Evolutionary conservation across 2,113 vertebrate genomes (phyloP), one percentile per base, ranked within the genome.

Genomic region (Dascyllus trimaculatus): DNA sequence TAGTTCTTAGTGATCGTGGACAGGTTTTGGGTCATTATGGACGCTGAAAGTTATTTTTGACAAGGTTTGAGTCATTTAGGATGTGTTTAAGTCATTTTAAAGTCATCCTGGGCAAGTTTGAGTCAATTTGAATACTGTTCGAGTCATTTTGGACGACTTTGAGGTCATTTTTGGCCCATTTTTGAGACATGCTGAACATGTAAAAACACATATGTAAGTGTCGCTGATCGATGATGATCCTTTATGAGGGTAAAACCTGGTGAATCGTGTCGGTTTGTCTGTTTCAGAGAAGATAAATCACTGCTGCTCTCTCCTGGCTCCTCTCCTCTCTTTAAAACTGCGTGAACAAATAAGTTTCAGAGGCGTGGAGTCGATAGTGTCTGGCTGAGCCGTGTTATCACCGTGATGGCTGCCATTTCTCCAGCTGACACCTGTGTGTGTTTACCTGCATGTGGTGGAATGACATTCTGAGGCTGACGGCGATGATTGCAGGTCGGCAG

Each of bases 401-500:
- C 66, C 59, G 48, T 59, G 78, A 82, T 32, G 71, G 59, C 75
- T 73, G 71, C 71, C 73, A 84, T 78, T 72, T 71, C 59, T 85
- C 67, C 58, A 62, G 25, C 68, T 67, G 80, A 85, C 80, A 71
- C 80, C 72, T 72, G 85, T 48, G 53, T 61, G 26, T 67, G 19
- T 45, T 21, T 56, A 40, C 70, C 1, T 46, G 54, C 51, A 75
- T 45, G 40, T 1, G 18, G 7, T 29, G 38, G 57, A 70, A 66
- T 60, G 70, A 57, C 69, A 62, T 45, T 64, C 71, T 26, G 68
- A 24, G 64, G 9, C 68, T 64, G 71, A 70, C 69, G 29, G 72
- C 19, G 78, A 86, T 77, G 81, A 89, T 86, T 82, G 51, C 78
- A 76, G 78, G 84, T 54, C 65, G 70, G 56, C 74, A 80, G 48